Evolutionary conservation across 2,797 vertebrate genomes (phyloP).

Genomic region (Hemibagrus guttatus): DNA sequence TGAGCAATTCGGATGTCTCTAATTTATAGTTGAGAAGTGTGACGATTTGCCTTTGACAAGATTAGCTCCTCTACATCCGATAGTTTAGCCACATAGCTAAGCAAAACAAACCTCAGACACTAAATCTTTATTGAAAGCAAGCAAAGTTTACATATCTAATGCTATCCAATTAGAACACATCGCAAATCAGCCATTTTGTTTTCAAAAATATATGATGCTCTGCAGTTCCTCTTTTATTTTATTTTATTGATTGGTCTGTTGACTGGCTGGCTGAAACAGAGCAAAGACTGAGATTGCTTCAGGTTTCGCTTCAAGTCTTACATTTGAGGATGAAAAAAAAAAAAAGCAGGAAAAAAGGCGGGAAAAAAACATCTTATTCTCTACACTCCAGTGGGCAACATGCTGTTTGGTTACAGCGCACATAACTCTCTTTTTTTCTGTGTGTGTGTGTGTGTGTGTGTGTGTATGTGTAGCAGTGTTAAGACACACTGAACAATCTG

Average conservation of each 20-base stretch:
- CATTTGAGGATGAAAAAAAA: conserved; percentile 38
- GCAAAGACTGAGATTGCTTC: background rate
- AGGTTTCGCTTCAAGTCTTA: conserved; percentile 71
- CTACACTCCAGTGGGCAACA: conserved; percentile 86
- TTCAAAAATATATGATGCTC: background rate
- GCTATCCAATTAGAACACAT: background rate
- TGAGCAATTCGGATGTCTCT: background rate
- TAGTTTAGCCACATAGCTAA: background rate
- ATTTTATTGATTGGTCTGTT: background rate
- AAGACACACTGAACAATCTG: conserved; percentile 76
- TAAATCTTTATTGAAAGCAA: background rate
- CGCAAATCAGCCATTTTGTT: background rate
- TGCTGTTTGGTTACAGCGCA: conserved; percentile 83
- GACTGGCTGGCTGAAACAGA: background rate
- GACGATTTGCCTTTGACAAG: background rate
- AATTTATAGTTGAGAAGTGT: background rate
- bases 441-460: conserved; percentile 54
- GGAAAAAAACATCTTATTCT: conserved; percentile 81
- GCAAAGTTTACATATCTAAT: background rate
- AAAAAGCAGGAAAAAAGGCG: background rate
- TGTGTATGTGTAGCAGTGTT: conserved; percentile 65
- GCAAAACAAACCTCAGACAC: background rate
- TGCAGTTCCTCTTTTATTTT: background rate
- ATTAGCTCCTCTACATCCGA: background rate
- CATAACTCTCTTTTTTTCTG: conserved; percentile 10